phyloP scores from a whole-genome alignment of 2,113 vertebrate genomes.

The Phylloscopus trochilus region DNA sequence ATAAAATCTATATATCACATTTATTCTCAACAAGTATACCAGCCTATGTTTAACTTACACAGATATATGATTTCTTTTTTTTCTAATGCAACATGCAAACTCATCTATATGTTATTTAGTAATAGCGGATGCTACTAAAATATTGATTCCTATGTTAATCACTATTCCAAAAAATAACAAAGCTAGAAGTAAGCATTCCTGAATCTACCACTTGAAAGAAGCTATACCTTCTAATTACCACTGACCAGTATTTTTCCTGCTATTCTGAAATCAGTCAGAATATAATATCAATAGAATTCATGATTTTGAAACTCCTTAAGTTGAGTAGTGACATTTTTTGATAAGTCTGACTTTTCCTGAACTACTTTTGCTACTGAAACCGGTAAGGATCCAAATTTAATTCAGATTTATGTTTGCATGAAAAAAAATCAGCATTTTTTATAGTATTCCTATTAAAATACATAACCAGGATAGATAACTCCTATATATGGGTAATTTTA shows the following conservation, averaged over 20 bases:
- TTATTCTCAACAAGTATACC: neutral
- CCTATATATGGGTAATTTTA: neutral
- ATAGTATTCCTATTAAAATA: neutral
- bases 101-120: neutral
- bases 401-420: neutral
- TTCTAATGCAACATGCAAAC: neutral
- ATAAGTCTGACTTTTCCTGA: neutral
- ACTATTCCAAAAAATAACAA: neutral
- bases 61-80: neutral
- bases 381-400: neutral
- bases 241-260: neutral
- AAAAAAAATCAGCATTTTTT: neutral
- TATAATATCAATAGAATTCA: neutral
- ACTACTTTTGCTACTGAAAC: neutral
- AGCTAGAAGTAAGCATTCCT: neutral
- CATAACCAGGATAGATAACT: neutral
- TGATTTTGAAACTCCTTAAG: neutral
- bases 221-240: neutral
- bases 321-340: fast-evolving
- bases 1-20: neutral
- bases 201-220: neutral
- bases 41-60: neutral
- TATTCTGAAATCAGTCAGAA: neutral
- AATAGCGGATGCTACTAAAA: neutral
- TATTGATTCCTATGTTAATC: neutral